Base-by-base conservation (phyloP, 1,140 invertebrate species). In the Pseudoatta argentina region DNA sequence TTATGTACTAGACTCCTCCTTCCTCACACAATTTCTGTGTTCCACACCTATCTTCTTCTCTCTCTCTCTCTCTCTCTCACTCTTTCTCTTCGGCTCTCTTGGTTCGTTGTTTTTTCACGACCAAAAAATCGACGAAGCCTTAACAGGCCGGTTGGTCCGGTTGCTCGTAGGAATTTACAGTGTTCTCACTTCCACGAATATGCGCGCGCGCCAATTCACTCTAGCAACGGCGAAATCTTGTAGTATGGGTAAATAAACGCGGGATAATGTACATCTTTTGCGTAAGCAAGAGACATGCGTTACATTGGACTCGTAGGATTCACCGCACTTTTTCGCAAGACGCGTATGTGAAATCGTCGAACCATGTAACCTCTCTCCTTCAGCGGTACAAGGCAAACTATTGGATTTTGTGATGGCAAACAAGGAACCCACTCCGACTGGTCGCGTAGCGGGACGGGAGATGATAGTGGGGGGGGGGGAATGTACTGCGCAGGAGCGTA, bases 391-490 rank as follows among this genome's bases (percentile, higher is more conserved):
- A 94, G 94, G 93, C 93, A 93, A 95, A 95, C 95, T 95, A 95
- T 94, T 95, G 93, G 95, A 95, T 95, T 95, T 95, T 94, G 94
- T 95, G 77, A 95, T 94, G 95, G 95, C 95, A 95, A 95, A 95
- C 95, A 95, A 95, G 95, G 95, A 95, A 95, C 94, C 93, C 94
- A 95, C 94, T 94, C 94, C 93, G 94, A 95, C 94, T 94, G 92
- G 94, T 91, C 91, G 93, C 94, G 89, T 92, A 92, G 93, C 94
- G 92, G 93, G 93, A 94, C 86, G 90, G 57, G n/a, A n/a, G n/a
- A n/a, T n/a, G n/a, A n/a, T n/a, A n/a, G n/a, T n/a, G n/a, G n/a
- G n/a, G n/a, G n/a, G n/a, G n/a, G n/a, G 91, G 91, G 85, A 78
- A 87, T 67, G 16, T 39, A 81, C 66, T 71, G 85, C 27, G 87